Percentiles rank a stretch among this genome's conserved stretches.
Conservation (phyloP, 2,797 vertebrate species). For the Pempheris klunzingeri region DNA sequence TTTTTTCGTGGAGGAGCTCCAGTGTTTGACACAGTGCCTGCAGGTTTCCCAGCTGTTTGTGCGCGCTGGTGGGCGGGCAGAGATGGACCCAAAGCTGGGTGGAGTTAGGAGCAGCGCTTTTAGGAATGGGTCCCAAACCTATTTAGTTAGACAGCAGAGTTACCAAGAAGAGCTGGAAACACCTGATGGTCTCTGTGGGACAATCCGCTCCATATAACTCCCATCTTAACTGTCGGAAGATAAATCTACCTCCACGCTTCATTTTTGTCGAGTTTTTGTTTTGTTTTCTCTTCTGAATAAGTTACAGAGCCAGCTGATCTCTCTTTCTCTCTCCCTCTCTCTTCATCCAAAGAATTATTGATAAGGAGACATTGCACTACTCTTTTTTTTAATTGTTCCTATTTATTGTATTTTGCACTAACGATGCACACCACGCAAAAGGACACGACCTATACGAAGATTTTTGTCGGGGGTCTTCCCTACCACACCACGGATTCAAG, state of each 20-base stretch:
- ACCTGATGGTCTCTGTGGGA: slow-evolving; percentile 84
- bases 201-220: slow-evolving; percentile 80
- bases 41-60: slow-evolving; percentile 75
- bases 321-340: slow-evolving; percentile 29
- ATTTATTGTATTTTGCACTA: slow-evolving; percentile 83
- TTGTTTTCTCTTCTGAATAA: slow-evolving; percentile 55
- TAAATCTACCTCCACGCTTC: slow-evolving; percentile 83
- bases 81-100: slow-evolving; percentile 73
- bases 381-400: slow-evolving; percentile 53
- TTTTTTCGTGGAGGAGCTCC: slow-evolving; percentile 32
- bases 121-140: slow-evolving; percentile 84
- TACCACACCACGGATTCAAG: slow-evolving; percentile 98
- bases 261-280: slow-evolving; percentile 61
- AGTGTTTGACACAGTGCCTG: slow-evolving; percentile 23
- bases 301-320: slow-evolving; percentile 63
- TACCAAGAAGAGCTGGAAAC: slow-evolving; percentile 80
- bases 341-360: slow-evolving; percentile 70
- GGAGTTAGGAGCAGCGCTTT: slow-evolving; percentile 80
- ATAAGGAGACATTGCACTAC: slow-evolving; percentile 84
- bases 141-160: slow-evolving; percentile 83
- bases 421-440: slow-evolving; percentile 97
- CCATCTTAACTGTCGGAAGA: slow-evolving; percentile 70
- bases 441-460: slow-evolving; percentile 97
- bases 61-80: slow-evolving; percentile 74
- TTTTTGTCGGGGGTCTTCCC: slow-evolving; percentile 96